phyloP scores from a whole-genome alignment of 2,888 invertebrate genomes.

The Timema podura region DNA sequence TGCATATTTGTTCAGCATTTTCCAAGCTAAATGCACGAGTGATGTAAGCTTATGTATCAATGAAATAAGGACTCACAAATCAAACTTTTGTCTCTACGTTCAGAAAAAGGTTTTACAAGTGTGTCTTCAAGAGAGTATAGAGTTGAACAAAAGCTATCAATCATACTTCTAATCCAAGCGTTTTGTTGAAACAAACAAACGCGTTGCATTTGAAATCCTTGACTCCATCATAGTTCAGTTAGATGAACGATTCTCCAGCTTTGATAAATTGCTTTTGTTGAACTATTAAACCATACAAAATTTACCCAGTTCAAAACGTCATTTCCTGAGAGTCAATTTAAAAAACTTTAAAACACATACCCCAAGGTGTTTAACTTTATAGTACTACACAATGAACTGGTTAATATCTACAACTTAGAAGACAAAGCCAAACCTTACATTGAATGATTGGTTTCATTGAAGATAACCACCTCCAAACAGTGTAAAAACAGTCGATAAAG shows the following conservation, averaged over 20 bases:
- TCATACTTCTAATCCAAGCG: no score
- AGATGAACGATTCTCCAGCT: no score
- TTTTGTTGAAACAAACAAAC: not conserved
- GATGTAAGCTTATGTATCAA: no score
- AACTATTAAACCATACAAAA: not conserved
- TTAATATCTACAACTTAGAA: not conserved
- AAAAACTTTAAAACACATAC: not conserved
- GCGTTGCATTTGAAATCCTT: not conserved
- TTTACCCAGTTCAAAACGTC: not conserved
- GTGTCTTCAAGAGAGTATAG: not conserved
- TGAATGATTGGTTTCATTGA: no score
- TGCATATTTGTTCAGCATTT: no score
- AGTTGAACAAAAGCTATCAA: no score
- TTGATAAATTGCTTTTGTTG: not conserved
- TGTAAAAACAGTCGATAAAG: not conserved
- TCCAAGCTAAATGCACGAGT: no score
- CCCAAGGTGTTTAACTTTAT: not conserved
- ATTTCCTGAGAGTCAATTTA: slow-evolving; percentile 1
- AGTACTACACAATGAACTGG: no score
- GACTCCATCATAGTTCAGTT: no score
- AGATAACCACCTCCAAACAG: no score
- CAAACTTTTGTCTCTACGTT: not conserved
- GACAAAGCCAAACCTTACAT: not conserved
- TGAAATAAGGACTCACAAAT: not conserved
- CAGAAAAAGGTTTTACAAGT: not conserved